phyloP scores from a whole-genome alignment of 2,113 vertebrate species.

The Microcebus jonahi region DNA sequence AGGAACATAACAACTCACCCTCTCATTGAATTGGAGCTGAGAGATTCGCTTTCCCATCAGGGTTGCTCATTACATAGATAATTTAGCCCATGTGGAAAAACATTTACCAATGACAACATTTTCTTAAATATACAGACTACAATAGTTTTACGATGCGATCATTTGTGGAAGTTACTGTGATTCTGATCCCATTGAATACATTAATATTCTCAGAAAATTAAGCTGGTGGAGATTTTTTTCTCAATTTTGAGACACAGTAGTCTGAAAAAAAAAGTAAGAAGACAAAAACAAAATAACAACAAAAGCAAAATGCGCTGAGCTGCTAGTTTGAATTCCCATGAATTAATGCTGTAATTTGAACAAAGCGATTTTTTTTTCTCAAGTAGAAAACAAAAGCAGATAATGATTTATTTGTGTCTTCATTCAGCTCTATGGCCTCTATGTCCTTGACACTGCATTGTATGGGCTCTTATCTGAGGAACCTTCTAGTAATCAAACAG shows the following conservation, averaged over 20 bases:
- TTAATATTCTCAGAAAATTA: conserved; percentile 38
- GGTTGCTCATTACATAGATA: conserved; percentile 1
- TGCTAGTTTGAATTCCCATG: background rate
- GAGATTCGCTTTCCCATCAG: background rate
- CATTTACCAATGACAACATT: background rate
- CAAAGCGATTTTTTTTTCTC: background rate
- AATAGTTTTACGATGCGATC: background rate
- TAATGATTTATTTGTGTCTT: background rate
- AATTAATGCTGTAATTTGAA: background rate
- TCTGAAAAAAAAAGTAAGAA: background rate
- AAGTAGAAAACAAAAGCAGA: background rate
- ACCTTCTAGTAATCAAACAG: background rate
- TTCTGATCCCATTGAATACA: background rate
- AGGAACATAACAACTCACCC: conserved; percentile 47
- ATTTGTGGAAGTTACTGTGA: background rate
- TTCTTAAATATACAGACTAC: background rate
- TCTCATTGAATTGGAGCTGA: conserved; percentile 29
- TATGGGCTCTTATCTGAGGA: background rate
- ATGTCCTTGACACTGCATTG: background rate
- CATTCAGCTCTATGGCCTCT: background rate
- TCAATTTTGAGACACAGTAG: background rate
- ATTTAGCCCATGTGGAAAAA: conserved; percentile 8
- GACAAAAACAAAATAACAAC: background rate
- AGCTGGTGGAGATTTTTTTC: background rate
- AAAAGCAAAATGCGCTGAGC: background rate